Evolutionary conservation across 2,113 vertebrate genomes (phyloP).

Genomic region (Edolisoma coerulescens): DNA sequence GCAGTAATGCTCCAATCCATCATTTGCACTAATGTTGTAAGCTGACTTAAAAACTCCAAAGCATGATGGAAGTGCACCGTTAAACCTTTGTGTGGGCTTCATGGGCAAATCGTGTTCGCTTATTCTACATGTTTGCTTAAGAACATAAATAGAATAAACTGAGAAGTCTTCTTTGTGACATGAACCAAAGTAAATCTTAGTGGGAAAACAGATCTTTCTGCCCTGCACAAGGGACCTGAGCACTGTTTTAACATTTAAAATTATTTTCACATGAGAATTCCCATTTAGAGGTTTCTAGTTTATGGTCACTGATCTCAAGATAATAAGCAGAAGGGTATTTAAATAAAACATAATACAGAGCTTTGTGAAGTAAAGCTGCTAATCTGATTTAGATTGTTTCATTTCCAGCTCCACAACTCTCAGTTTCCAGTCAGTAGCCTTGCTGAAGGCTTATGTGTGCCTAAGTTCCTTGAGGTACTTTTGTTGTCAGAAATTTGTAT

Average conservation of each 20-base stretch:
- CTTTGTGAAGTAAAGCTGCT: background rate
- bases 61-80: background rate
- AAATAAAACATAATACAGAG: background rate
- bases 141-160: background rate
- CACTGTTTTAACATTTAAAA: background rate
- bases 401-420: background rate
- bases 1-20: background rate
- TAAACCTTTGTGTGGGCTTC: background rate
- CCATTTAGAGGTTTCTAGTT: background rate
- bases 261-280: background rate
- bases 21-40: background rate
- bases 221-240: background rate
- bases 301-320: background rate
- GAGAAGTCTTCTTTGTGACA: background rate
- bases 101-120: background rate
- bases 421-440: background rate
- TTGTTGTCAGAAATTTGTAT: background rate
- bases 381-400: background rate
- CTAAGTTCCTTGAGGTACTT: background rate
- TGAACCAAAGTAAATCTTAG: background rate
- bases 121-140: background rate
- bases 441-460: background rate
- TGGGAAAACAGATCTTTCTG: background rate
- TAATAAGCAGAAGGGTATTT: background rate
- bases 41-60: background rate